phyloP scores from a whole-genome alignment of 2,797 vertebrate species.

The Ambastaia sidthimunki region DNA sequence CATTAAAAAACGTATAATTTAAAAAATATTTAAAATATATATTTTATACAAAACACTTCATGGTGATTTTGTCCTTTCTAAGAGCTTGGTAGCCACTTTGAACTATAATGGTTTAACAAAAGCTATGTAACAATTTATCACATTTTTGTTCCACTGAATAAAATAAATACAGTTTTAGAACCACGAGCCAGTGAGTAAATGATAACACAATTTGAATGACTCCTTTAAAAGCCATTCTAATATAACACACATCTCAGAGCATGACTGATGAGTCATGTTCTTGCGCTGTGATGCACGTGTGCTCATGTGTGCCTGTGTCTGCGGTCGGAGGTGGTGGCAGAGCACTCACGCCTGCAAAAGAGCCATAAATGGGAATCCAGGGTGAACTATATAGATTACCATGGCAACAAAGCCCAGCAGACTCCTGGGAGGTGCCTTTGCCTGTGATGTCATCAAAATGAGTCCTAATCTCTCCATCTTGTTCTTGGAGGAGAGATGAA shows the following conservation, averaged over 20 bases:
- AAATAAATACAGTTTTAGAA: not conserved
- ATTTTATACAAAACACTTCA: too few relatives aligned
- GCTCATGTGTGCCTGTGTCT: not conserved
- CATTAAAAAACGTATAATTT: too few relatives aligned
- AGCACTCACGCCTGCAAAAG: conserved; percentile 42
- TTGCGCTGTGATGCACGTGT: not conserved
- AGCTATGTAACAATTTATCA: not conserved
- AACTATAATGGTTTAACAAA: not conserved
- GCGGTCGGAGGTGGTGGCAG: conserved; percentile 1
- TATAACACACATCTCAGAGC: conserved; percentile 7
- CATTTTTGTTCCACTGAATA: not conserved
- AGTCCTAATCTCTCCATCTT: conserved; percentile 53
- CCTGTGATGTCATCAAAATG: conserved; percentile 60
- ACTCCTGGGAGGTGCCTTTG: conserved; percentile 51
- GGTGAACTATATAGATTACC: conserved; percentile 46
- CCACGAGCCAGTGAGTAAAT: not conserved
- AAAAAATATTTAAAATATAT: too few relatives aligned
- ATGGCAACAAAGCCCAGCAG: conserved; percentile 54
- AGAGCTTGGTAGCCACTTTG: too few relatives aligned
- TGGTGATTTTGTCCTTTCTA: too few relatives aligned
- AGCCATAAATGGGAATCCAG: conserved; percentile 45
- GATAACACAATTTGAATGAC: not conserved
- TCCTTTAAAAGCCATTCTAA: not conserved
- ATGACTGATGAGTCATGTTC: conserved; percentile 14
- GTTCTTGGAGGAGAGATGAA: conserved; percentile 56